Evolutionary conservation across 2,888 invertebrate species (phyloP).

Genomic region (Xanthia togata): DNA sequence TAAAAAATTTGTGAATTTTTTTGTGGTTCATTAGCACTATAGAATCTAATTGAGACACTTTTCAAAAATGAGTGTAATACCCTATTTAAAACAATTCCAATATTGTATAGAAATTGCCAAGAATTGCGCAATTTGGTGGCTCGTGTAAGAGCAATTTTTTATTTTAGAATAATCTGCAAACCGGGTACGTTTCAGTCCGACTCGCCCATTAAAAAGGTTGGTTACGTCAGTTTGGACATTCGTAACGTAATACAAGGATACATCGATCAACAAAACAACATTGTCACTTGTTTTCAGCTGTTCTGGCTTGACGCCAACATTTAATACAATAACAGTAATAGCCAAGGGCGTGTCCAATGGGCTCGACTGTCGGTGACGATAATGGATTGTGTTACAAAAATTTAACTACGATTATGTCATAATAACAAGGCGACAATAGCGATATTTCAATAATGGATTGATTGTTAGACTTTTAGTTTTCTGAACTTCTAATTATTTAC

Average conservation of each 20-base stretch:
- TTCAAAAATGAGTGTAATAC: too few species aligned
- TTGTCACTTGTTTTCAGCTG: conserved; percentile 39
- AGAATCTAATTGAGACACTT: too few species aligned
- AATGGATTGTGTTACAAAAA: conserved; percentile 4
- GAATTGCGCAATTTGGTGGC: too few species aligned
- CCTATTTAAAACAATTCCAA: too few species aligned
- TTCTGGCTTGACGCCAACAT: conserved; percentile 37
- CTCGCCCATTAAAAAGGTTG: neutral
- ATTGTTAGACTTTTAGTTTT: neutral
- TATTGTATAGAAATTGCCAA: too few species aligned
- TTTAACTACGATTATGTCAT: conserved; percentile 1
- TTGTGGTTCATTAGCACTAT: too few species aligned
- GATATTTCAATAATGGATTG: neutral
- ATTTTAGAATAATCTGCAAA: neutral
- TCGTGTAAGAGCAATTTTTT: too few species aligned
- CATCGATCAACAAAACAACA: conserved; percentile 31
- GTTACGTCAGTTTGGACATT: neutral
- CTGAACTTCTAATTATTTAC: neutral
- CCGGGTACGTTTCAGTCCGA: neutral
- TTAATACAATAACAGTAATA: conserved; percentile 9
- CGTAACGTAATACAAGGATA: conserved; percentile 4
- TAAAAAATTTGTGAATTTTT: too few species aligned
- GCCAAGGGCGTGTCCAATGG: conserved; percentile 37
- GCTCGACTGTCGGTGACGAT: conserved; percentile 33
- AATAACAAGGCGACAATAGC: neutral